Conservation (phyloP, 2,888 invertebrate genomes). For the Spatulosminthurus flaviceps region DNA sequence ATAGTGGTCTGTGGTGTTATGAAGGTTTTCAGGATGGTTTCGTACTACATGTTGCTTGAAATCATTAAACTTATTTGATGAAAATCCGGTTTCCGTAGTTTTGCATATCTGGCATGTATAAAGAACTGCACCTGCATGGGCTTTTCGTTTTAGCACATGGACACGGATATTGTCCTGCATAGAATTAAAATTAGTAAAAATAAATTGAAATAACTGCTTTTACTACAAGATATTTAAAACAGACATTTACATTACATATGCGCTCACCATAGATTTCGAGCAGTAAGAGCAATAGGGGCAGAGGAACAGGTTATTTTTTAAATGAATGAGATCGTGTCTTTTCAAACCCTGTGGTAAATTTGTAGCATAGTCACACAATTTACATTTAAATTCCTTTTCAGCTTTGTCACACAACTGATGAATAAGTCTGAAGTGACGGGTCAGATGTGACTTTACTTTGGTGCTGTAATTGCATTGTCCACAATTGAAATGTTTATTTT, state of each 20-base stretch:
- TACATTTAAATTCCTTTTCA: slow-evolving; percentile 30
- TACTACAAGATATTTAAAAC: not conserved
- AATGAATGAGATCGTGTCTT: slow-evolving; percentile 30
- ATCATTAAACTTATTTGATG: slow-evolving; percentile 20
- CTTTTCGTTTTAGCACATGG: slow-evolving; percentile 31
- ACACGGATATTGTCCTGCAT: slow-evolving; percentile 42
- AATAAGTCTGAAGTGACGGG: slow-evolving; percentile 28
- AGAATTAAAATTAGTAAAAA: not conserved
- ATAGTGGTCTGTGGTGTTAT: not conserved
- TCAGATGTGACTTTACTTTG: slow-evolving; percentile 16
- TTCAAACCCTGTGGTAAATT: slow-evolving; percentile 20
- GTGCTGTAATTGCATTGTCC: slow-evolving; percentile 15
- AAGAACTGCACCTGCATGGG: slow-evolving; percentile 22
- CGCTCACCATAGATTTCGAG: slow-evolving; percentile 30
- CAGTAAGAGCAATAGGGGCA: slow-evolving; percentile 37
- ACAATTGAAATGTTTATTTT: slow-evolving; percentile 16
- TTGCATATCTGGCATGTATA: slow-evolving; percentile 27
- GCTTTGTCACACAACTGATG: not conserved
- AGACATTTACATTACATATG: not conserved
- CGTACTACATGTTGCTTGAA: slow-evolving; percentile 33
- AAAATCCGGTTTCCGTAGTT: not conserved
- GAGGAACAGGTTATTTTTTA: not conserved
- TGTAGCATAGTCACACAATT: not conserved
- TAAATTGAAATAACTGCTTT: not conserved
- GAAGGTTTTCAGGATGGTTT: not conserved